These are phyloP conservation scores for Creontiades dilutus DNA, from an alignment of 2,888 invertebrate genomes.

Conservation along the genomic window DNA sequence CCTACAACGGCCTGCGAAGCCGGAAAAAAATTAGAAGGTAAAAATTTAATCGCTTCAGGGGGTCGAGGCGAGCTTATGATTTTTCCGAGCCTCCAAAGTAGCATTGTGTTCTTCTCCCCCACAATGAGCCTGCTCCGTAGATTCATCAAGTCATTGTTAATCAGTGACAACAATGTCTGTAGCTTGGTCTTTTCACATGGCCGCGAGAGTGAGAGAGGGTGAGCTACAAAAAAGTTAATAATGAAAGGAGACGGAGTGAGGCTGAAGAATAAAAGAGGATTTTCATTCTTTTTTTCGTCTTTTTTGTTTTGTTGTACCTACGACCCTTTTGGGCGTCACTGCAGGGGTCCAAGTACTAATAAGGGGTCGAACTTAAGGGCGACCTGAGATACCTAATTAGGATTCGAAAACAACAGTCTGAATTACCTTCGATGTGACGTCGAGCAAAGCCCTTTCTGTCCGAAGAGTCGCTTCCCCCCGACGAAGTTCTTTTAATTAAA, in stretches of 20 bases:
- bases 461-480: not conserved
- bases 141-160: slow-evolving; percentile 54
- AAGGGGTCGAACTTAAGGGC: slow-evolving; percentile 14
- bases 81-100: slow-evolving; percentile 33
- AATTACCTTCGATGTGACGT: not conserved
- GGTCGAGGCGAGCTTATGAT: slow-evolving; percentile 16
- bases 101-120: slow-evolving; percentile 18
- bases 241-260: not conserved
- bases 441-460: not conserved
- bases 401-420: not conserved
- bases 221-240: slow-evolving; percentile 24
- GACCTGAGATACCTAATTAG: slow-evolving; percentile 35
- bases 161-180: slow-evolving; percentile 49
- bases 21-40: slow-evolving; percentile 7
- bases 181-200: not conserved
- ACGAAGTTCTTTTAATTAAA: too few relatives aligned
- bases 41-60: slow-evolving; percentile 36
- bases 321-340: slow-evolving; percentile 13
- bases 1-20: not conserved
- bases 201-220: too few relatives aligned
- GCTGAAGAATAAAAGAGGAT: not conserved
- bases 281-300: not conserved
- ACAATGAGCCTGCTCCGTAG: not conserved
- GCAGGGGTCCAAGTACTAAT: slow-evolving; percentile 1
- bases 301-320: not conserved